Evolutionary conservation across 92 coral and sea anemone genomes (phyloP), one percentile per base, ranked within the genome.

Genomic region (Umimayanthus chanpuru): DNA sequence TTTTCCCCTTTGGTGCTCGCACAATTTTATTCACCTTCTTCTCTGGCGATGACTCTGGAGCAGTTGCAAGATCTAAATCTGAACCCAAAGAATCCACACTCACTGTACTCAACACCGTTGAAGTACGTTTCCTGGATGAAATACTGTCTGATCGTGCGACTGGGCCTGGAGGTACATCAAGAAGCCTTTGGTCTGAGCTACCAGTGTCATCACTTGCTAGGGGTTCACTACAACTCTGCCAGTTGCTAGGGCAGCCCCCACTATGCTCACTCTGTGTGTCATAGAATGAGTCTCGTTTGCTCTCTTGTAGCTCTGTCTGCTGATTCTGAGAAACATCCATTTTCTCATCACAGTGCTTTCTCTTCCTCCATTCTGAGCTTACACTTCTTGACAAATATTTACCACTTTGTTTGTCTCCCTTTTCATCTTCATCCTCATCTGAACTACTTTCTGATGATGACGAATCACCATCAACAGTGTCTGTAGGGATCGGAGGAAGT

Each of bases 381-480:
- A 56, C 55, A 36, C 23, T 58, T 20, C 65, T 64, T 65, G 86
- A 65, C 26, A 80, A 84, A 15, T 88, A 76, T 41, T 72, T 82
- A 47, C 29, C 30, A 12, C 78, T 29, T 11, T 74, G 67, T 79
- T 81, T 58, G 0, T 83, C 85, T 49, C 76, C 93, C 36, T 79
- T 80, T 49, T 90, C 90, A 14, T 88, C 94, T 26, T 95, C 96
- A 26, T 93, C 98, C 25, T 95, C 96, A 68, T 92, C 94, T 30
- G 96, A 95, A 61, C 98, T 95, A 85, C 93, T 93, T 68, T 95
- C 96, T 55, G 98, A 95, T 26, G 98, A 95, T 2, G 98, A 95
- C 9, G 79, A 83, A 5, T 68, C 85, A 9, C 89, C 92, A 40
- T 80, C 92, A 29, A 86, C 89, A 21, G 86, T 70, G 81, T 90